Base-by-base conservation (phyloP, 92 coral and sea anemone species). In the Phenganax subtilis region DNA sequence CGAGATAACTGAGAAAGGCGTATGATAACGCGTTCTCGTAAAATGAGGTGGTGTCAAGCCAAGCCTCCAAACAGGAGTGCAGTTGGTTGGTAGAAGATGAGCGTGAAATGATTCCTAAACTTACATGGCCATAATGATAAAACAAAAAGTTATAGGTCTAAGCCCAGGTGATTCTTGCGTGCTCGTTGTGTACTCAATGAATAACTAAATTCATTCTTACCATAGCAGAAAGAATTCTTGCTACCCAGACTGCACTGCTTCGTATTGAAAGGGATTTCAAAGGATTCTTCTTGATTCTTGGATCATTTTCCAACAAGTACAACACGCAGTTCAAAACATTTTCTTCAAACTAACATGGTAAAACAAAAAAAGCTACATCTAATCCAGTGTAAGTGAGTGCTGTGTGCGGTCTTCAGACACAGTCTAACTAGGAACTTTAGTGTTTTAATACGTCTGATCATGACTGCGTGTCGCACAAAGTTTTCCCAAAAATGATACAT, bases 151-250 rank as follows among this genome's bases (percentile, higher is more conserved):
- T 37, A 37, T 5, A 37, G 47, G 3, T 37, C 47, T 37, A 37
- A 37, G 47, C 47, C 5, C 47, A 37, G 3, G 47, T 37, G 5
- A 37, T 37, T 5, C 47, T 28, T 61, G n/a, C 14, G 14, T 8
- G 6, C 25, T 61, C n/a, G 27, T 17, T 61, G 67, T 1, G 12
- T 20, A 57, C 16, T 57, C 2, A 15, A 10, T 10, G 60, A 57
- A 7, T 57, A 57, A 7, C 7, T 9, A 10, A 57, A 57, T 59
- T 14, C 65, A 20, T 64, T 64, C 96, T 59, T 86, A 93, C 98
- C 97, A 91, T 88, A 31, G 90, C 94, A 8, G 99, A 92, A 3
- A 96, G 88, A 12, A 83, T 72, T 31, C 99, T 89, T 9, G 84
- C 76, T 29, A 96, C 88, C 15, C 64, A 86, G 30, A 86, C 82